These are phyloP conservation scores for Caloenas nicobarica DNA, from an alignment of 2,113 vertebrate species.

Conservation along the genomic window DNA sequence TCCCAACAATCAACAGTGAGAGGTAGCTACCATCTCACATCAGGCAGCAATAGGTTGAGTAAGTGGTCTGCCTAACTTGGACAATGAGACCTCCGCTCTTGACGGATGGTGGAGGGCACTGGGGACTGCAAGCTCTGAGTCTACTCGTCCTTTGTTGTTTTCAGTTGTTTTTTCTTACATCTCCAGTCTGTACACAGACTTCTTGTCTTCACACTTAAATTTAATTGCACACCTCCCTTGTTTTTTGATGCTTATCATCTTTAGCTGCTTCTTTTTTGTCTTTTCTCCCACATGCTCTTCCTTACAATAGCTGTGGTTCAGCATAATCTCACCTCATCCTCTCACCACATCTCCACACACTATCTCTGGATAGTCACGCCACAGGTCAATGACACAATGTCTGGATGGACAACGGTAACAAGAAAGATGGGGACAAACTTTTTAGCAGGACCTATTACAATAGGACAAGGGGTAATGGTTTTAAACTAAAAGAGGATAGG, in stretches of 20 bases:
- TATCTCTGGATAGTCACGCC: neutral
- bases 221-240: neutral
- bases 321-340: neutral
- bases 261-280: neutral
- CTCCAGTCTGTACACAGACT: neutral
- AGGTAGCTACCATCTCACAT: neutral
- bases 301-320: neutral
- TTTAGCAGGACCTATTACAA: too few species aligned
- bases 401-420: too few species aligned
- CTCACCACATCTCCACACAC: fast-evolving
- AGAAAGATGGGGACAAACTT: too few species aligned
- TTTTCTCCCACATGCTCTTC: neutral
- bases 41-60: neutral
- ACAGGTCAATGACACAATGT: too few species aligned
- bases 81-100: neutral
- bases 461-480: too few species aligned
- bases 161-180: neutral
- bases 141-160: neutral
- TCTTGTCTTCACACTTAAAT: neutral
- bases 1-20: neutral
- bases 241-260: neutral
- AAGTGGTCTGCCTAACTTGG: neutral
- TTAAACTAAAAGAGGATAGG: too few species aligned
- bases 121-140: neutral
- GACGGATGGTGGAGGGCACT: fast-evolving